phyloP scores from a whole-genome alignment of 2,888 invertebrate genomes.

The Drosophila eohydei region DNA sequence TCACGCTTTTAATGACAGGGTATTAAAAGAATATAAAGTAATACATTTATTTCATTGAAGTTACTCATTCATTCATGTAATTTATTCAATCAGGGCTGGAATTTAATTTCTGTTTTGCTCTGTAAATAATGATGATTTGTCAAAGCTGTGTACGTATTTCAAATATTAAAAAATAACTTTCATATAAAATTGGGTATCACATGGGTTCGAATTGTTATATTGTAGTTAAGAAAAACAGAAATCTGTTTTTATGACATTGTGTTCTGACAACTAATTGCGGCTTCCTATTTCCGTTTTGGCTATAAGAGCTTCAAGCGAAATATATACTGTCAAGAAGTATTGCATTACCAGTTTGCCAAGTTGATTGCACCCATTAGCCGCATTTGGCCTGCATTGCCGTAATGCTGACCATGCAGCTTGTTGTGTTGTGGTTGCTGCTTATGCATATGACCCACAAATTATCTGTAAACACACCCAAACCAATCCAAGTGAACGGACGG shows the following conservation, averaged over 20 bases:
- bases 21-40: slow-evolving; percentile 8
- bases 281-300: slow-evolving; percentile 71
- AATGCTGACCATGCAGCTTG: slow-evolving; percentile 56
- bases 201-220: not conserved
- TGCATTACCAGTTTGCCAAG: slow-evolving; percentile 50
- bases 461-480: slow-evolving; percentile 48
- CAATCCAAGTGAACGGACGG: slow-evolving; percentile 60
- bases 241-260: slow-evolving; percentile 28
- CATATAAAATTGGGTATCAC: not conserved
- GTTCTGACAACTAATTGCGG: slow-evolving; percentile 42
- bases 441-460: slow-evolving; percentile 73
- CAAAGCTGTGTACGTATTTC: not conserved
- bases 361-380: slow-evolving; percentile 66
- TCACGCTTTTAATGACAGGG: slow-evolving; percentile 2
- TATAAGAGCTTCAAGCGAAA: slow-evolving; percentile 22
- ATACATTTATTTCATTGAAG: slow-evolving; percentile 25
- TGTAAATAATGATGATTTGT: not conserved
- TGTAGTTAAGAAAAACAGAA: not conserved
- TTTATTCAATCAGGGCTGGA: slow-evolving; percentile 9
- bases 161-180: not conserved
- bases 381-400: slow-evolving; percentile 34
- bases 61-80: slow-evolving; percentile 30
- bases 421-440: slow-evolving; percentile 36
- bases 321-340: slow-evolving; percentile 29
- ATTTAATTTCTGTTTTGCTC: not conserved